Evolutionary conservation across 2,113 vertebrate genomes (phyloP).

Genomic region (Bubo scandiacus): DNA sequence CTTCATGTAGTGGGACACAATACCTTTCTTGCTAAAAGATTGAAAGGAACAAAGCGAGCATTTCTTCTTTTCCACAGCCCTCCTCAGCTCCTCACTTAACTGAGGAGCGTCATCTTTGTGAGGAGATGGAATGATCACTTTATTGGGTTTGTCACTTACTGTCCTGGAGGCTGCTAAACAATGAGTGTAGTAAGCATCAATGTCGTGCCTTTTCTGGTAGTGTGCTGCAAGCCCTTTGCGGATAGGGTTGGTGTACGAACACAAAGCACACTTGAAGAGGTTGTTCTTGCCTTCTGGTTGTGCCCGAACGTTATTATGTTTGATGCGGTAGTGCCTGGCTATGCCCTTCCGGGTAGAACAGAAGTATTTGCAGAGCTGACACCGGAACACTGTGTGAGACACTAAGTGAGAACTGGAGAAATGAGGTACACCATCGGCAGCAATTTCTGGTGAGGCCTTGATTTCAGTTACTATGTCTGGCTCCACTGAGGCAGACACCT

Average conservation of each 20-base stretch:
- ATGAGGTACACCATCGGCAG: slow-evolving; percentile 74
- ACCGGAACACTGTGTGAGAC: slow-evolving; percentile 88
- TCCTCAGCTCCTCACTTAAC: slow-evolving; percentile 87
- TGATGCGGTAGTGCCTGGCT: slow-evolving; percentile 92
- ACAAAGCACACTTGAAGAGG: slow-evolving; percentile 92
- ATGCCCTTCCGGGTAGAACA: slow-evolving; percentile 94
- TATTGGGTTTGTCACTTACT: slow-evolving; percentile 80
- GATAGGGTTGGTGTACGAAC: slow-evolving; percentile 93
- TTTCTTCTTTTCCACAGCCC: slow-evolving; percentile 86
- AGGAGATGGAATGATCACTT: slow-evolving; percentile 81
- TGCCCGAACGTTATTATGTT: slow-evolving; percentile 93
- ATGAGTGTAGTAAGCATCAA: slow-evolving; percentile 94
- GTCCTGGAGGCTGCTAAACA: slow-evolving; percentile 91
- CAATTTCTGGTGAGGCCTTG: slow-evolving; percentile 75
- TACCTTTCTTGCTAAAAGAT: slow-evolving; percentile 92
- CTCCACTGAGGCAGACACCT: slow-evolving; percentile 73
- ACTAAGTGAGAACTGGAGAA: slow-evolving; percentile 83
- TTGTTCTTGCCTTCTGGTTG: slow-evolving; percentile 95
- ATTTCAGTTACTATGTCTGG: slow-evolving; percentile 78
- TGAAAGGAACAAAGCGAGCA: slow-evolving; percentile 92
- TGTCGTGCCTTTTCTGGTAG: slow-evolving; percentile 95
- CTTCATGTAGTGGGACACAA: slow-evolving; percentile 95
- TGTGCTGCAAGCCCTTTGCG: slow-evolving; percentile 94
- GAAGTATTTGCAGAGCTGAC: slow-evolving; percentile 96
- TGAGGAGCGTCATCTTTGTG: slow-evolving; percentile 79